Evolutionary conservation across 2,113 vertebrate species (phyloP).

Genomic region (Procavia capensis): DNA sequence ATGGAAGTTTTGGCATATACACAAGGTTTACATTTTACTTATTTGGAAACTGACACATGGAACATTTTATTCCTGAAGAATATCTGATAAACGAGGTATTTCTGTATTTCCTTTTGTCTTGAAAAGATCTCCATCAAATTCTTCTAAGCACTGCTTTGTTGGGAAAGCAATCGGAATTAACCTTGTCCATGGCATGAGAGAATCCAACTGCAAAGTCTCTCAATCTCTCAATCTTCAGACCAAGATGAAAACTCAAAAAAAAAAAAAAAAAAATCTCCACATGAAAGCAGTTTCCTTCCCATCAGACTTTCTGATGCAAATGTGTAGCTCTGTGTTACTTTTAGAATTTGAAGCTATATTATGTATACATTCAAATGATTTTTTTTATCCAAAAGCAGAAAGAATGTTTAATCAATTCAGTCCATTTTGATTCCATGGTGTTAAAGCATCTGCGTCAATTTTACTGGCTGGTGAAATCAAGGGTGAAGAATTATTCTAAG

Average conservation of each 20-base stretch:
- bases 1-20: background rate
- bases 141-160: slow-evolving; percentile 31
- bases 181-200: background rate
- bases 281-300: background rate
- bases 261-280: background rate
- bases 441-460: background rate
- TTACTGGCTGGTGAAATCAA: slow-evolving; percentile 15
- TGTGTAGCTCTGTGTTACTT: slow-evolving; percentile 3
- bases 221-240: slow-evolving; percentile 40
- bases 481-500: background rate
- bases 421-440: background rate
- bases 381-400: slow-evolving; percentile 22
- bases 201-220: background rate
- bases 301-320: background rate
- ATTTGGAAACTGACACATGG: slow-evolving; percentile 30
- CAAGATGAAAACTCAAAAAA: slow-evolving; percentile 4
- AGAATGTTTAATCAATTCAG: background rate
- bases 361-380: background rate
- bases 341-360: slow-evolving; percentile 26
- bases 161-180: slow-evolving; percentile 50
- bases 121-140: slow-evolving; percentile 46
- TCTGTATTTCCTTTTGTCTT: slow-evolving; percentile 52
- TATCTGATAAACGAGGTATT: slow-evolving; percentile 27
- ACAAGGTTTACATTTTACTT: background rate
- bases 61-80: slow-evolving; percentile 39